phyloP scores from a whole-genome alignment of 2,797 vertebrate genomes.

The Myotis pilosus region DNA sequence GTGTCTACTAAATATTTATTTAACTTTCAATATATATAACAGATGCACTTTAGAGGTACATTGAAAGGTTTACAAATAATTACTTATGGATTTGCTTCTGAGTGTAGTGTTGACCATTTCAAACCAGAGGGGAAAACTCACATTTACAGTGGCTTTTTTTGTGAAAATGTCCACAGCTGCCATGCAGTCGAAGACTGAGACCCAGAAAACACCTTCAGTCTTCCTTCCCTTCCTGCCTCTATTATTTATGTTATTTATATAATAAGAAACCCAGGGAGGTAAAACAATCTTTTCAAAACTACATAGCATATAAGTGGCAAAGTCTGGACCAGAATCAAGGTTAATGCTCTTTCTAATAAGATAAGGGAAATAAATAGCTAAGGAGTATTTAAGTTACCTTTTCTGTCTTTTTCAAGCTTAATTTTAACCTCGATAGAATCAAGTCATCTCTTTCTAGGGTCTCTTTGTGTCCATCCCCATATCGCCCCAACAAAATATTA shows the following conservation, averaged over 20 bases:
- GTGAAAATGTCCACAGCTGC: background rate
- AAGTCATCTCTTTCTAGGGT: background rate
- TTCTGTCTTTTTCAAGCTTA: slow-evolving; percentile 23
- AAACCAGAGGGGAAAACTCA: background rate
- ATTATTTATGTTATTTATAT: slow-evolving; percentile 35
- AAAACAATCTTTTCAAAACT: slow-evolving; percentile 35
- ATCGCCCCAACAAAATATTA: background rate
- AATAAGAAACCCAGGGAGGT: slow-evolving; percentile 43
- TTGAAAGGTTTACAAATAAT: background rate
- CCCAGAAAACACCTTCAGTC: background rate
- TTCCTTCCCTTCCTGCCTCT: background rate
- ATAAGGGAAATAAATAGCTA: background rate
- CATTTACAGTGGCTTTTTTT: background rate
- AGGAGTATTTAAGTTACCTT: slow-evolving; percentile 29
- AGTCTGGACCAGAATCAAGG: background rate
- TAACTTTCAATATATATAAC: background rate
- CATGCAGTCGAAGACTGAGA: background rate
- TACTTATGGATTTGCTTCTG: slow-evolving; percentile 9
- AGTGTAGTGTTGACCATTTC: background rate
- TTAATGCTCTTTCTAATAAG: background rate
- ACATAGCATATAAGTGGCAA: background rate
- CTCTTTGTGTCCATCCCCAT: background rate
- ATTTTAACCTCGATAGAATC: background rate
- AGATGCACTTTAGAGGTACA: background rate
- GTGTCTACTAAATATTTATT: slow-evolving; percentile 8